These are phyloP conservation scores for Anastatus disparis DNA, from an alignment of 1,140 invertebrate species.

Conservation along the genomic window DNA sequence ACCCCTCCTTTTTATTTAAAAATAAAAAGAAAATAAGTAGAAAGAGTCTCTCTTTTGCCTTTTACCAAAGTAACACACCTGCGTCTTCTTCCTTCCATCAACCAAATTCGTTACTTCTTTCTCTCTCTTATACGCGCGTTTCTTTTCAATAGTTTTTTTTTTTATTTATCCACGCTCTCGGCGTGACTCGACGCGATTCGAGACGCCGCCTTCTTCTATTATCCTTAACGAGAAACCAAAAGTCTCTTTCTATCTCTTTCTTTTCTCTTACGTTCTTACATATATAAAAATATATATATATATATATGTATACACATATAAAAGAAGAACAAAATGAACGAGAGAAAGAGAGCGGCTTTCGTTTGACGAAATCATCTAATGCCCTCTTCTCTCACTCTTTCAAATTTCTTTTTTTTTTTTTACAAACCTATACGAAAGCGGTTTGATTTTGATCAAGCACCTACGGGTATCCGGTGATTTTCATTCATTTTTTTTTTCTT, in stretches of 20 bases:
- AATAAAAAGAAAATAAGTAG: slow-evolving; percentile 27
- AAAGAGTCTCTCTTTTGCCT: not conserved
- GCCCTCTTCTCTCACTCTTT: not conserved
- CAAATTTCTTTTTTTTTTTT: too few species aligned
- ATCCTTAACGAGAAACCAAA: slow-evolving; percentile 35
- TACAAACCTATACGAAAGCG: not conserved
- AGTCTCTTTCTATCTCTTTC: too few species aligned
- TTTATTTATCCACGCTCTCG: slow-evolving; percentile 25
- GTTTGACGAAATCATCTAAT: slow-evolving; percentile 37
- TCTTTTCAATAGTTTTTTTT: not conserved
- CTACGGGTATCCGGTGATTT: not conserved
- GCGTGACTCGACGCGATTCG: slow-evolving; percentile 36
- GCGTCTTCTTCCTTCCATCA: slow-evolving; percentile 26
- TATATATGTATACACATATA: too few species aligned
- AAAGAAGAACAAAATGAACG: too few species aligned
- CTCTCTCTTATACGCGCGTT: not conserved
- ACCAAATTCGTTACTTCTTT: slow-evolving; percentile 30
- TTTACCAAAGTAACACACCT: slow-evolving; percentile 21
- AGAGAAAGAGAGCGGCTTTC: slow-evolving; percentile 17
- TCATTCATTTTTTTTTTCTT: not conserved
- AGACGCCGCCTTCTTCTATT: slow-evolving; percentile 26
- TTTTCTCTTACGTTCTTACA: too few species aligned
- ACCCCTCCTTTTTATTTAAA: too few species aligned
- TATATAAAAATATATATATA: too few species aligned
- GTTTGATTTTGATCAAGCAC: slow-evolving; percentile 19